Conservation (phyloP, 2,888 invertebrate species). For the Lycia hirtaria region DNA sequence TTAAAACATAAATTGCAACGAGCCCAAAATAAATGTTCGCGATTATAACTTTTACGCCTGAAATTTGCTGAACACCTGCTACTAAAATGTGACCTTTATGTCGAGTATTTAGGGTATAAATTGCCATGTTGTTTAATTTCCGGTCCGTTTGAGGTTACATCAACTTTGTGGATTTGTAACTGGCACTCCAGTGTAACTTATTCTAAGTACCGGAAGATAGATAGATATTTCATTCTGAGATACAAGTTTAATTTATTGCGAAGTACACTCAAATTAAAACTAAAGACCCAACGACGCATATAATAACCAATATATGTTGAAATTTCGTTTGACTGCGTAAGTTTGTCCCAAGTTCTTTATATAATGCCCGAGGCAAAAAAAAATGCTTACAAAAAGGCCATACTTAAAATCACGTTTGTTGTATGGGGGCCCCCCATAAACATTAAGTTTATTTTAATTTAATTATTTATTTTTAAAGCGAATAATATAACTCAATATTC, state of each 20-base stretch:
- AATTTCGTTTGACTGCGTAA: too few species aligned
- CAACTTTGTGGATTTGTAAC: conserved; percentile 18
- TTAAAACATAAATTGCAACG: conserved; percentile 31
- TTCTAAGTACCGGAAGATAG: background rate
- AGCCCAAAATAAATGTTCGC: conserved; percentile 31
- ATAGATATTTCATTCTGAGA: background rate
- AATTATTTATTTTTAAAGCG: too few species aligned
- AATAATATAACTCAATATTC: too few species aligned
- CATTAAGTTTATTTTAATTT: too few species aligned
- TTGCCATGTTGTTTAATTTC: background rate
- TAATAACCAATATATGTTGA: too few species aligned
- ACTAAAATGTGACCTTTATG: conserved; percentile 16
- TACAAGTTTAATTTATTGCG: background rate
- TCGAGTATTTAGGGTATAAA: background rate
- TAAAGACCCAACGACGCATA: too few species aligned
- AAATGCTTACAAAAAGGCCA: too few species aligned
- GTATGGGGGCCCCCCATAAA: too few species aligned
- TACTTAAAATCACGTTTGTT: too few species aligned
- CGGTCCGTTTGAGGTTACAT: conserved; percentile 13
- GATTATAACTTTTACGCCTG: conserved; percentile 32
- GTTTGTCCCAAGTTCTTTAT: too few species aligned
- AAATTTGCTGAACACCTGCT: conserved; percentile 11
- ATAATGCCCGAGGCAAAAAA: too few species aligned
- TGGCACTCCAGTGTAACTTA: background rate
- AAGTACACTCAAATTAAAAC: too few species aligned